Evolutionary conservation across 2,888 invertebrate genomes (phyloP).

Genomic region (Celastrina argiolus): DNA sequence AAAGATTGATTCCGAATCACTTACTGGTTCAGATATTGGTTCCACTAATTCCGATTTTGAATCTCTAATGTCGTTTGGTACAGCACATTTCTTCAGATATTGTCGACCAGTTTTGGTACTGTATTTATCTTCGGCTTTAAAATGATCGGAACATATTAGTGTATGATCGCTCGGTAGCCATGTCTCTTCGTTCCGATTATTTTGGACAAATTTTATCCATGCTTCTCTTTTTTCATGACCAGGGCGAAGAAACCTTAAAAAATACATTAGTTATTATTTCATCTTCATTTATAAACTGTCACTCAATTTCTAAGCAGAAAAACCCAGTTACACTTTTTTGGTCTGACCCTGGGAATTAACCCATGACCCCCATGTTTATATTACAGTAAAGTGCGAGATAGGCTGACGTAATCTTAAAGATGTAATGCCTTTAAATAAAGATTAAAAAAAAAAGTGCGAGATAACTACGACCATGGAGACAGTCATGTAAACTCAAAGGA

Average conservation of each 20-base stretch:
- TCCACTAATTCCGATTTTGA: conserved; percentile 22
- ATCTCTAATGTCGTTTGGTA: conserved; percentile 23
- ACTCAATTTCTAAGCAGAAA: no score
- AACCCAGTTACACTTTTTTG: no score
- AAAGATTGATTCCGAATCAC: conserved; percentile 33
- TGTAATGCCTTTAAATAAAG: no score
- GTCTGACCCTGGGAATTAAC: no score
- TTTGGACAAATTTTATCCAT: conserved; percentile 38
- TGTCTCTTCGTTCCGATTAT: conserved; percentile 34
- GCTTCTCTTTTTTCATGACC: conserved; percentile 31
- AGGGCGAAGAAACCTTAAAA: conserved; percentile 30
- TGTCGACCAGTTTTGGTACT: conserved; percentile 28
- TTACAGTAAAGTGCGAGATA: no score
- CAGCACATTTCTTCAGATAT: conserved; percentile 29
- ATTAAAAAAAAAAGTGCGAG: no score
- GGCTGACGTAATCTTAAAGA: no score
- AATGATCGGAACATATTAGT: conserved; percentile 36
- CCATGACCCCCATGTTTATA: no score
- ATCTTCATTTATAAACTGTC: no score
- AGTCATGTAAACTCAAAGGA: no score
- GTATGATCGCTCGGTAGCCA: conserved; percentile 31
- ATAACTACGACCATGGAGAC: no score
- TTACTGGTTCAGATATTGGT: conserved; percentile 28
- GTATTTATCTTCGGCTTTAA: conserved; percentile 30
- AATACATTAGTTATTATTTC: not conserved